Evolutionary conservation across 2,113 vertebrate species (phyloP).

Genomic region (Psittacus erithacus): DNA sequence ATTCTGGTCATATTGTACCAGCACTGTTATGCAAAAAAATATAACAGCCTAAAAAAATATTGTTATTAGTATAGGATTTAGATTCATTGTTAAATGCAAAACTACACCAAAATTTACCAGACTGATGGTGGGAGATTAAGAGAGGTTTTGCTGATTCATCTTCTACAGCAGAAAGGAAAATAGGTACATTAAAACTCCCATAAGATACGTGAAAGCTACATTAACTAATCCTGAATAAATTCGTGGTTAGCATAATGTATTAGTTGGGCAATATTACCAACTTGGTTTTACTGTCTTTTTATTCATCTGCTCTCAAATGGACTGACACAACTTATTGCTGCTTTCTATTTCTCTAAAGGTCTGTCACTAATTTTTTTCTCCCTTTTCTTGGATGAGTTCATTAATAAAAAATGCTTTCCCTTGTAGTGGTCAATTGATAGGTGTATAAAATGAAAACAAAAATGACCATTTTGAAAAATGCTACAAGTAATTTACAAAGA

Average conservation of each 20-base stretch:
- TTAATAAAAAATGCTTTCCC: constrained; percentile 30
- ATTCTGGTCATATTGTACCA: background rate
- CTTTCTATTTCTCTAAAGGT: constrained; percentile 25
- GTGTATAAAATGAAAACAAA: constrained; percentile 37
- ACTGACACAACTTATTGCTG: constrained; percentile 2
- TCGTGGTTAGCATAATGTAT: background rate
- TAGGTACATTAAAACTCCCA: background rate
- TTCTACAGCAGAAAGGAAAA: background rate
- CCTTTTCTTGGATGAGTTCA: background rate
- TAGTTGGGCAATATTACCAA: background rate
- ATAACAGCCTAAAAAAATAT: background rate
- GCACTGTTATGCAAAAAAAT: background rate
- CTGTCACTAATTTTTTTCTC: background rate
- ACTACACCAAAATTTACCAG: background rate
- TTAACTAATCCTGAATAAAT: constrained; percentile 8
- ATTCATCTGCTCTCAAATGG: constrained; percentile 23
- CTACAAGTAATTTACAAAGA: constrained; percentile 32
- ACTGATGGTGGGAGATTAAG: background rate
- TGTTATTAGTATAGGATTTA: background rate
- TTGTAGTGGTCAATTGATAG: background rate
- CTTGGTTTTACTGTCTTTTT: constrained; percentile 26
- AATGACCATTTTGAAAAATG: constrained; percentile 46
- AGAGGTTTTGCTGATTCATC: background rate
- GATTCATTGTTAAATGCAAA: background rate
- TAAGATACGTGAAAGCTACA: background rate